These are phyloP conservation scores for Caenorhabditis afra DNA, from an alignment of 2,888 invertebrate genomes.

Conservation along the genomic window DNA sequence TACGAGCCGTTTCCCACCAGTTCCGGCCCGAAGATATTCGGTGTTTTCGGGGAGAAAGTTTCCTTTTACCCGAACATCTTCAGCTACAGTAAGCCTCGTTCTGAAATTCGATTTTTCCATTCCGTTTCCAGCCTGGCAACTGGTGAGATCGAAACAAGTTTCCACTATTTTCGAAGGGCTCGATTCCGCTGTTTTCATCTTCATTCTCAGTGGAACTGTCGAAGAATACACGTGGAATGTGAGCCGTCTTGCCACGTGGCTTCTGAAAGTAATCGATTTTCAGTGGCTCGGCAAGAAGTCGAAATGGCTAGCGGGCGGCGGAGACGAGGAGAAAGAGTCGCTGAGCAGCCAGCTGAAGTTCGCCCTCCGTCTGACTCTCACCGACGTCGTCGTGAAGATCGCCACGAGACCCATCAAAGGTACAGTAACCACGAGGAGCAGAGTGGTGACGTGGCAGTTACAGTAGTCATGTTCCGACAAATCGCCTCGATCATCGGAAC, in stretches of 20 bases:
- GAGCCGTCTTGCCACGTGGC: neutral
- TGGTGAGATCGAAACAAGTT: neutral
- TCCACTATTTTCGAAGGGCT: conserved; percentile 17
- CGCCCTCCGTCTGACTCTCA: conserved; percentile 9
- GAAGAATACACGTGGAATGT: conserved; percentile 22
- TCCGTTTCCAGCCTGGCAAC: conserved; percentile 19
- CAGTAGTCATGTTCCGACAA: conserved; percentile 90
- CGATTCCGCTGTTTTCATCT: conserved; percentile 23
- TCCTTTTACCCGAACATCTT: conserved; percentile 25
- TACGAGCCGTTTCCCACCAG: conserved; percentile 20
- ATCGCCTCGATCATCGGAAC: conserved; percentile 96
- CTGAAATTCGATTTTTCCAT: neutral
- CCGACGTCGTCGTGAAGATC: conserved; percentile 18
- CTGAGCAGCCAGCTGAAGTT: neutral
- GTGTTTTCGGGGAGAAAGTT: neutral
- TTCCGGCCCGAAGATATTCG: neutral
- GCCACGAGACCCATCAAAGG: conserved; percentile 30
- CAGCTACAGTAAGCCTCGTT: conserved; percentile 21
- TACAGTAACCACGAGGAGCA: neutral
- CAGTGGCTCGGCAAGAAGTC: neutral
- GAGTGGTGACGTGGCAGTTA: conserved; percentile 9
- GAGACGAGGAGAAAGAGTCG: conserved; percentile 8
- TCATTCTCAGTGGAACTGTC: conserved; percentile 9
- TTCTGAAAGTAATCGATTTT: neutral
- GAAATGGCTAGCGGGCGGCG: neutral